Base-by-base conservation (phyloP, 2,888 invertebrate species). In the Malthinus flaveolus region DNA sequence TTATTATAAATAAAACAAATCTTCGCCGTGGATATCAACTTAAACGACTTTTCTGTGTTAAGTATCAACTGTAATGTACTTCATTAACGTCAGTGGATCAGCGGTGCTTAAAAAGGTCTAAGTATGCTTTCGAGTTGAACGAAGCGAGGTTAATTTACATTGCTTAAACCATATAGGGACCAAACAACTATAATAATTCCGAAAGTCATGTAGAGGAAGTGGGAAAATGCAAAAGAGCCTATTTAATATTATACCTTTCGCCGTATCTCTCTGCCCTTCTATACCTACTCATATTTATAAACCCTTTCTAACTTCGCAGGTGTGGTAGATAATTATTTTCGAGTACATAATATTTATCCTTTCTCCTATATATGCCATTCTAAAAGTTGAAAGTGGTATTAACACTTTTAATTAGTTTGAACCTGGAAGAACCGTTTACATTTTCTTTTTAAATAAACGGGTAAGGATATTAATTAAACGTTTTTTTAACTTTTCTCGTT, bases 41-140 rank as follows among this genome's bases (percentile, higher is more conserved):
- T 58, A 51, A 50, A 42, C 57, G 54, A 58, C 50, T 13, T 23
- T 46, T 42, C 51, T 36, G 37, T 50, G 49, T 56, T 56, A 45
- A 46, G 50, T 49, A 50, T 50, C 49, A 53, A 39, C 56, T 50
- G 47, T 54, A 58, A 61, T 57, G 57, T 61, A 54, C 55, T 61
- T 61, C 54, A 57, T 61, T 61, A 61, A 48, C 54, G 57, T 57
- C 54, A 50, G 57, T 48, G 50, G 61, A 54, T 61, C 61, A 58
- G 61, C 58, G 61, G 57, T 61, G 57, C 61, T 61, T 61, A 61
- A 61, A 57, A 61, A 57, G 61, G 56, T 61, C 57, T 53, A 61
- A 61, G 61, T 54, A 61, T 61, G 54, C 56, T 57, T 61, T 55
- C 39, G 57, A 61, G 57, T 51, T 50, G 50, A 58, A 46, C 57